Evolutionary conservation across 1,140 invertebrate species (phyloP).

Genomic region (Dermatophagoides farinae): DNA sequence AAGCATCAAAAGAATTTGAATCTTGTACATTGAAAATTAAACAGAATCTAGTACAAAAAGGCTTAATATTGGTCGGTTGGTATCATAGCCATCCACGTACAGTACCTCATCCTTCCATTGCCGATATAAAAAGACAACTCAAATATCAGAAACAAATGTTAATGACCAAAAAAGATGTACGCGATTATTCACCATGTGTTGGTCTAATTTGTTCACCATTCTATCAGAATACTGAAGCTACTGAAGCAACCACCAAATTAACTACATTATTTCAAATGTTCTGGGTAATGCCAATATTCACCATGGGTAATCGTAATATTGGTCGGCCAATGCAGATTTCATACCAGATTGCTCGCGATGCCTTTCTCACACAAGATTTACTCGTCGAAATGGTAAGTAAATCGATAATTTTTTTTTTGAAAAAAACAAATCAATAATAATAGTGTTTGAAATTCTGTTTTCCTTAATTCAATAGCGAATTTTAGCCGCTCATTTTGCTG

Average conservation of each 20-base stretch:
- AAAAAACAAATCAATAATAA: not conserved
- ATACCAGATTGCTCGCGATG: slow-evolving; percentile 59
- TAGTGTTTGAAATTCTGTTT: not conserved
- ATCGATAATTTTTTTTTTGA: slow-evolving; percentile 18
- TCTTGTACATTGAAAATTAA: slow-evolving; percentile 26
- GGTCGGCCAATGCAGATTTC: slow-evolving; percentile 69
- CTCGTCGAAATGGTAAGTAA: slow-evolving; percentile 46
- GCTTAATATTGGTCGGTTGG: slow-evolving; percentile 72
- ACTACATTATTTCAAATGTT: slow-evolving; percentile 46
- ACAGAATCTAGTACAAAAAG: slow-evolving; percentile 50
- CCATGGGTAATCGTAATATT: slow-evolving; percentile 69
- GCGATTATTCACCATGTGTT: slow-evolving; percentile 72
- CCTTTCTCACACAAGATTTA: slow-evolving; percentile 53
- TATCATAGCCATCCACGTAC: slow-evolving; percentile 87
- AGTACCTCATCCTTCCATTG: slow-evolving; percentile 61
- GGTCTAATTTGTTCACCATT: slow-evolving; percentile 80
- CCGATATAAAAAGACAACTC: slow-evolving; percentile 74
- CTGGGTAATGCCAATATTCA: slow-evolving; percentile 82
- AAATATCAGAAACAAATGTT: slow-evolving; percentile 79
- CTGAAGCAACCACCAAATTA: slow-evolving; percentile 23
- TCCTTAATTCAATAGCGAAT: slow-evolving; percentile 36
- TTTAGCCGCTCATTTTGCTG: slow-evolving; percentile 61
- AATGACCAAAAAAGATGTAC: slow-evolving; percentile 45
- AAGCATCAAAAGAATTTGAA: slow-evolving; percentile 16
- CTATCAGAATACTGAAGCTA: slow-evolving; percentile 30